phyloP scores from a whole-genome alignment of 2,888 invertebrate species.

The Eledone cirrhosa region DNA sequence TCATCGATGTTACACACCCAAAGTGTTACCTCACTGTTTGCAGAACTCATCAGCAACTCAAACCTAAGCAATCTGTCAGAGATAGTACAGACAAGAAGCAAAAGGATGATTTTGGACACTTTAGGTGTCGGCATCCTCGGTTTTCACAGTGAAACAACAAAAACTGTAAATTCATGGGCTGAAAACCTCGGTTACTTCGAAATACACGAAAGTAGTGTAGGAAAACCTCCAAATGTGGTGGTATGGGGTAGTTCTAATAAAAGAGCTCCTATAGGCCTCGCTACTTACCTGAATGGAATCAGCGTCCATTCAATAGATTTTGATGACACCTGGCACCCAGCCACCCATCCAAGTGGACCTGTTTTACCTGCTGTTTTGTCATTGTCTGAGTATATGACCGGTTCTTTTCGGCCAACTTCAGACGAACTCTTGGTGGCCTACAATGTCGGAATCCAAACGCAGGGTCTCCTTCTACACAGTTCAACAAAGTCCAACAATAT shows the following conservation, averaged over 20 bases:
- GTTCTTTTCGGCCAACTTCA: conserved; percentile 36
- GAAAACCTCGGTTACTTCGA: conserved; percentile 26
- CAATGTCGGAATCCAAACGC: conserved; percentile 52
- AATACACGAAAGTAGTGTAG: neutral
- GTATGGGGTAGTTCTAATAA: conserved; percentile 38
- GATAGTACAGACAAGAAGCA: conserved; percentile 42
- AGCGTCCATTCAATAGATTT: conserved; percentile 55
- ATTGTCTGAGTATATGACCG: conserved; percentile 42
- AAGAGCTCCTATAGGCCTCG: conserved; percentile 36
- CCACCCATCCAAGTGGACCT: conserved; percentile 54
- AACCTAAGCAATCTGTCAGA: conserved; percentile 39
- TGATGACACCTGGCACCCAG: conserved; percentile 56
- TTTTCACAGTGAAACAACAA: conserved; percentile 43
- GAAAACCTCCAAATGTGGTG: neutral
- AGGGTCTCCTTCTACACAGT: conserved; percentile 49
- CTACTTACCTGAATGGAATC: conserved; percentile 49
- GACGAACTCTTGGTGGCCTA: conserved; percentile 49
- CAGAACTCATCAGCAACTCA: conserved; percentile 42
- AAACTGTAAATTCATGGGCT: conserved; percentile 38
- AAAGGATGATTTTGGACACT: conserved; percentile 51
- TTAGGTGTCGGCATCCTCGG: conserved; percentile 46
- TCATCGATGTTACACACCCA: too few species aligned
- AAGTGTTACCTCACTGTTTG: conserved; percentile 40
- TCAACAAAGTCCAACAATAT: conserved; percentile 47
- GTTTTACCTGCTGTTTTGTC: conserved; percentile 49